These are phyloP conservation scores for Thalassarche chlororhynchos DNA, from an alignment of 2,113 vertebrate species.

Conservation along the genomic window DNA sequence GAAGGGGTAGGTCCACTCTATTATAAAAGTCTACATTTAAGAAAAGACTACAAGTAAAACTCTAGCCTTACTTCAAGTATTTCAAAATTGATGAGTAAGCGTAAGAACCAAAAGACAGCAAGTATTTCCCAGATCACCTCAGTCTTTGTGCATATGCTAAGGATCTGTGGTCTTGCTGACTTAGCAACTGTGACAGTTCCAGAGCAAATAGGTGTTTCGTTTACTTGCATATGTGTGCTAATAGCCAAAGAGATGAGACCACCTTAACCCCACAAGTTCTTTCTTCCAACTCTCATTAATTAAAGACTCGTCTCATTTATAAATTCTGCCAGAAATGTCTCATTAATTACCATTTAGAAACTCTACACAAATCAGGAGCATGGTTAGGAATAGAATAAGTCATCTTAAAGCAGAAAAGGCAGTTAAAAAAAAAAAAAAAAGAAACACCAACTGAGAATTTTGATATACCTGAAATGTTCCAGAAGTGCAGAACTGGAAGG, in stretches of 20 bases:
- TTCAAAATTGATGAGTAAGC: background rate
- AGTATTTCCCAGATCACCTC: background rate
- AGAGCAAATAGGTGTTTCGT: background rate
- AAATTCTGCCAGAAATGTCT: background rate
- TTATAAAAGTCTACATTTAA: background rate
- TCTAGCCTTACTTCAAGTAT: background rate
- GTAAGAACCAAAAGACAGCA: background rate
- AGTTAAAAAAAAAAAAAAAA: rapidly evolving
- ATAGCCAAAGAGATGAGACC: background rate
- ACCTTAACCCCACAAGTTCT: background rate
- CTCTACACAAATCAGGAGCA: background rate
- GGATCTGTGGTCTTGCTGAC: background rate
- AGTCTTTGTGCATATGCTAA: background rate
- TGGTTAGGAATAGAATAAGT: background rate
- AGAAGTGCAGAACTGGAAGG: background rate
- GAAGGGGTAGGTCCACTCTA: background rate
- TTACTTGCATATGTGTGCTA: background rate
- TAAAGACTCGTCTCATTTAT: background rate
- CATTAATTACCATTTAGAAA: background rate
- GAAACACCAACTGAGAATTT: background rate
- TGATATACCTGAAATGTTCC: background rate
- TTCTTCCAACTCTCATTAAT: background rate
- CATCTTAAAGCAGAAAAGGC: background rate
- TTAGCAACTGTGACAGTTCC: background rate
- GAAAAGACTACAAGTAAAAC: background rate